Conservation (phyloP, 2,888 invertebrate genomes). For the Trimorus sp. region DNA sequence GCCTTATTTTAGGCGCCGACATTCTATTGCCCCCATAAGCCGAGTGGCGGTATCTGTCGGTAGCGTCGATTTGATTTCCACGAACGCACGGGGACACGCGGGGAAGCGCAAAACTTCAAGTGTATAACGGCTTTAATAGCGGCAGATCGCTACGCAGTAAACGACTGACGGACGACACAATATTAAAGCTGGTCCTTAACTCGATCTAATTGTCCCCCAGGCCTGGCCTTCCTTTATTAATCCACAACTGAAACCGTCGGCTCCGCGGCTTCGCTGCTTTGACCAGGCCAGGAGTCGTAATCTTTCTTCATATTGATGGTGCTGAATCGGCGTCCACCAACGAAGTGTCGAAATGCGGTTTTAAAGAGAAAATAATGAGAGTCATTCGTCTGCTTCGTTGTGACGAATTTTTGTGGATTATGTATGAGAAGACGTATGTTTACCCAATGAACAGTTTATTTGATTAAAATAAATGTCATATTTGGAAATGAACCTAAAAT, state of each 20-base stretch:
- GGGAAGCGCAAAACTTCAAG: slow-evolving; percentile 74
- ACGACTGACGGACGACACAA: slow-evolving; percentile 81
- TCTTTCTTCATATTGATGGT: slow-evolving; percentile 44
- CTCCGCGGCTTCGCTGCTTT: slow-evolving; percentile 67
- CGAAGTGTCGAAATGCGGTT: neutral
- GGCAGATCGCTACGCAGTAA: slow-evolving; percentile 81
- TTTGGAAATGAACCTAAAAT: too few species aligned
- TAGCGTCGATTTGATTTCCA: slow-evolving; percentile 68
- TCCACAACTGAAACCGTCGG: slow-evolving; percentile 72
- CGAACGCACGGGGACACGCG: slow-evolving; percentile 66
- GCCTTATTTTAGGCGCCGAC: too few species aligned
- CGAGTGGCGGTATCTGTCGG: slow-evolving; percentile 18
- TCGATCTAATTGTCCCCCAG: slow-evolving; percentile 81
- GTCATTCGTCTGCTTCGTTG: too few species aligned
- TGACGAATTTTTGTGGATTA: too few species aligned
- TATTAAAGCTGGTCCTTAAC: slow-evolving; percentile 81
- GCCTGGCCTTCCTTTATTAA: slow-evolving; percentile 79
- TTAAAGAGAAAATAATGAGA: neutral
- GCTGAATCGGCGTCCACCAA: slow-evolving; percentile 1
- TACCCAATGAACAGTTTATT: too few species aligned
- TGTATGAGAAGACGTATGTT: too few species aligned
- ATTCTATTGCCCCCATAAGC: too few species aligned
- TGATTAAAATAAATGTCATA: too few species aligned
- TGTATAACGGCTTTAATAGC: slow-evolving; percentile 79
- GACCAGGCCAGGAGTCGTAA: slow-evolving; percentile 65